A percentile compares a stretch with the other conserved stretches of the same genome.
phyloP scores from a whole-genome alignment of 2,797 vertebrate genomes.

The Cryptoprocta ferox region DNA sequence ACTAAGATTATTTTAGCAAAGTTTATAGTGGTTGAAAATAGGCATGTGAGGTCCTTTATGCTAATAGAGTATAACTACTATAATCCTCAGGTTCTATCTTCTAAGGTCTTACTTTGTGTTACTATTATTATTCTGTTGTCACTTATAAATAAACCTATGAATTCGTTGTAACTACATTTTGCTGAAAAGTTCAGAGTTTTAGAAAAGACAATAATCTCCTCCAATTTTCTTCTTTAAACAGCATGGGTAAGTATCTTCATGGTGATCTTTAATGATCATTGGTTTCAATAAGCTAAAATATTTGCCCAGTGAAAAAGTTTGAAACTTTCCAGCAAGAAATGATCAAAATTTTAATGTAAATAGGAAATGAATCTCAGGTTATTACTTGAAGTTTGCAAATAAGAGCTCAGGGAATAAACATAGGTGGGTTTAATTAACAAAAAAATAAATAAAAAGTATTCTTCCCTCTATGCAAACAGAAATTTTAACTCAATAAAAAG shows the following conservation, averaged over 20 bases:
- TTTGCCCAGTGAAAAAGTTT: neutral
- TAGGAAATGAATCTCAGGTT: neutral
- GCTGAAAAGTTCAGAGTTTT: neutral
- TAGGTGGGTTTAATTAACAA: neutral
- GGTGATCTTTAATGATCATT: neutral
- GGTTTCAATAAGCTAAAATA: neutral
- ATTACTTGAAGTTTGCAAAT: neutral
- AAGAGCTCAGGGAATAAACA: constrained; percentile 15
- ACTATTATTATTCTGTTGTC: neutral
- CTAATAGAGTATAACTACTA: neutral
- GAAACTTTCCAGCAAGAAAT: neutral
- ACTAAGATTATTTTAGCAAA: neutral
- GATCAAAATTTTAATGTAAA: neutral
- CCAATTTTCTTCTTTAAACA: neutral
- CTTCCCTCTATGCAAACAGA: neutral
- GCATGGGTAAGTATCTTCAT: neutral
- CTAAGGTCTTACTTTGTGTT: neutral
- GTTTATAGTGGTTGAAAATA: neutral
- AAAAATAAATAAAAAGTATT: neutral
- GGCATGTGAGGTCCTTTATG: neutral
- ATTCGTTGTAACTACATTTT: neutral
- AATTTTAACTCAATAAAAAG: constrained; percentile 29
- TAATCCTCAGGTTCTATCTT: neutral
- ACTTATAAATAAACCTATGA: neutral
- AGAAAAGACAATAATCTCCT: neutral